Conservation (phyloP, 2,113 vertebrate genomes). For the Dicaeum eximium region DNA sequence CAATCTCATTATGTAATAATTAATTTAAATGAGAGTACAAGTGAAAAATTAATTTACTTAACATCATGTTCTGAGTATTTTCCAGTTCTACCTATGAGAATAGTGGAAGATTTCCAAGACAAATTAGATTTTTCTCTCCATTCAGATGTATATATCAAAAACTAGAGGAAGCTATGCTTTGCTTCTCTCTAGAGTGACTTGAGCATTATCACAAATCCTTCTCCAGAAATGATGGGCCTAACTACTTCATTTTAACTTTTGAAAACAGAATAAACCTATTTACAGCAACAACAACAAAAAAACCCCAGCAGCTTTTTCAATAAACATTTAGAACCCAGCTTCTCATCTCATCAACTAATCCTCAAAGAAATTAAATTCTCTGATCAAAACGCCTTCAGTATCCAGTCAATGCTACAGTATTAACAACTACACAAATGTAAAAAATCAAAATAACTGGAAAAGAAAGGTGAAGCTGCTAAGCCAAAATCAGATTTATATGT, state of each 20-base stretch:
- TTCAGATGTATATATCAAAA: not conserved
- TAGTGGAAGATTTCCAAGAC: not conserved
- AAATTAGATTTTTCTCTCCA: not conserved
- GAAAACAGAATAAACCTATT: not conserved
- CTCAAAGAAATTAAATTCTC: not conserved
- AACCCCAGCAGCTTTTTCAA: not conserved
- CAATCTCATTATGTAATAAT: not conserved
- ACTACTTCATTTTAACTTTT: not conserved
- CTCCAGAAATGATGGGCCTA: not conserved
- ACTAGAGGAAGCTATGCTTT: not conserved
- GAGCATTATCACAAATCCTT: not conserved
- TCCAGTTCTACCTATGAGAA: not conserved
- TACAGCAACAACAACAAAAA: not conserved
- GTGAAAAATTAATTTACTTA: not conserved
- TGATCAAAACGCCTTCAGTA: not conserved
- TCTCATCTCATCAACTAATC: not conserved
- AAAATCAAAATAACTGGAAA: not conserved
- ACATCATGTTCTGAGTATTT: not conserved
- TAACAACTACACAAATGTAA: not conserved
- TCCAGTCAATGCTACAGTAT: not conserved
- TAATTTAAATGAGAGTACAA: not conserved
- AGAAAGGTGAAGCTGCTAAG: not conserved
- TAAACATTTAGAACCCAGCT: not conserved
- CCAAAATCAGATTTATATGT: not conserved
- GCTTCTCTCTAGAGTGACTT: not conserved